Conservation (phyloP, 2,797 vertebrate species). For the Brotula barbata region DNA sequence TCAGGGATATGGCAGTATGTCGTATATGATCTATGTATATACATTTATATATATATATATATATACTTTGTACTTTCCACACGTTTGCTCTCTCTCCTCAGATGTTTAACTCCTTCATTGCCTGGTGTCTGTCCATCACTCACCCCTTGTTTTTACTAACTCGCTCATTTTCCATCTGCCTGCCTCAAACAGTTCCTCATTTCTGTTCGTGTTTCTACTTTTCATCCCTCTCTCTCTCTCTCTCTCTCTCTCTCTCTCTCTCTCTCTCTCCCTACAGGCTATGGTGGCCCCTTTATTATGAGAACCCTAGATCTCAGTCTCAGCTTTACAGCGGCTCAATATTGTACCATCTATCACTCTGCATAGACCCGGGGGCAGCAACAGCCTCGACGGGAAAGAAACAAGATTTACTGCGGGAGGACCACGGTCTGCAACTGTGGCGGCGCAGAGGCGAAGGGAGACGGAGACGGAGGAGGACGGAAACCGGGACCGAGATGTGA, state of each 20-base stretch:
- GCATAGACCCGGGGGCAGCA: slow-evolving; percentile 67
- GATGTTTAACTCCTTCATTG: slow-evolving; percentile 40
- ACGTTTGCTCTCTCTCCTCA: no score
- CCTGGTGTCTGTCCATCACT: slow-evolving; percentile 38
- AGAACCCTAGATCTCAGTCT: slow-evolving; percentile 72
- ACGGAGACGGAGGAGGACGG: slow-evolving; percentile 40
- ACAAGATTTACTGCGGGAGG: slow-evolving; percentile 68
- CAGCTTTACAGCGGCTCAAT: slow-evolving; percentile 66
- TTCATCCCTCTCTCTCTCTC: slow-evolving; percentile 1
- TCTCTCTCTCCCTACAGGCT: slow-evolving; percentile 64
- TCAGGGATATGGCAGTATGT: no score
- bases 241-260: slow-evolving; percentile 22
- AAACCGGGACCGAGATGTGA: slow-evolving; percentile 44
- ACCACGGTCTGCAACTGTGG: slow-evolving; percentile 51
- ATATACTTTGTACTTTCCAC: no score
- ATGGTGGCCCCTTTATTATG: slow-evolving; percentile 63
- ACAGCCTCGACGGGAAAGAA: slow-evolving; percentile 59
- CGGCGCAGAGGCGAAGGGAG: slow-evolving; percentile 39
- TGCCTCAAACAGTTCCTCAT: slow-evolving; percentile 6
- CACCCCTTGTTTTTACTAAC: slow-evolving; percentile 26
- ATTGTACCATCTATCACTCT: slow-evolving; percentile 77
- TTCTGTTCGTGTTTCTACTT: slow-evolving; percentile 5
- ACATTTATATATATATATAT: no score
- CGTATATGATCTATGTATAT: no score
- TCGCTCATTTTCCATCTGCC: slow-evolving; percentile 34